Conservation (phyloP, 1,140 invertebrate genomes). For the Lepidurus apus region DNA sequence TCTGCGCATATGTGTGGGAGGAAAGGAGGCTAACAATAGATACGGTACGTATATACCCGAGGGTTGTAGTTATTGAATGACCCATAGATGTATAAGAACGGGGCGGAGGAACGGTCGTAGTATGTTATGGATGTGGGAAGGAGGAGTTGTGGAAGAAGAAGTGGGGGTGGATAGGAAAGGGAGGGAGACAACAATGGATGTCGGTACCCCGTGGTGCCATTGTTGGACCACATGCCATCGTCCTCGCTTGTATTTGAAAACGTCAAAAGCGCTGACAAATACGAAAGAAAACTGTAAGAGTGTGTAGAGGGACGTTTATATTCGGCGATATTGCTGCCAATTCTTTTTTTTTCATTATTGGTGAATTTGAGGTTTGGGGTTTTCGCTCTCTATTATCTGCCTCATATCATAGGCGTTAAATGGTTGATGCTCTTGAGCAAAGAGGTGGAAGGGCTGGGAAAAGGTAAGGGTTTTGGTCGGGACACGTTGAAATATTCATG, state of each 20-base stretch:
- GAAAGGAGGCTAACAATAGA: not conserved
- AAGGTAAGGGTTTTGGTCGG: not conserved
- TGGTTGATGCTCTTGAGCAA: too few species aligned
- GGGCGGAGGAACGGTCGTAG: not conserved
- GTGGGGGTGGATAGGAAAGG: not conserved
- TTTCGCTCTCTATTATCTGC: too few species aligned
- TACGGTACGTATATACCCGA: not conserved
- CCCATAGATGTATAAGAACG: not conserved
- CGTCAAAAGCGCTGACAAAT: not conserved
- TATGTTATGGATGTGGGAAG: not conserved
- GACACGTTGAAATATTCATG: constrained; percentile 19
- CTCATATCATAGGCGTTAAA: too few species aligned
- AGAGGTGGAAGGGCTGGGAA: too few species aligned
- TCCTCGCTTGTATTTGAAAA: not conserved
- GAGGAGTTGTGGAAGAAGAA: not conserved
- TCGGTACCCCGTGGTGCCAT: not conserved
- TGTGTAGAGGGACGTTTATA: not conserved
- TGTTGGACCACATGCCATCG: constrained; percentile 1
- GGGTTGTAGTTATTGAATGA: not conserved
- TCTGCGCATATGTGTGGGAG: not conserved
- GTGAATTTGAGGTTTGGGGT: too few species aligned
- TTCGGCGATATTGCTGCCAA: not conserved
- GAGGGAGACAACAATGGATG: not conserved
- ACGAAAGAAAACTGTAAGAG: not conserved
- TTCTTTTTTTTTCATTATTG: constrained; percentile 4